Evolutionary conservation across 2,797 vertebrate species (phyloP).

Genomic region (Onychomys arenicola): DNA sequence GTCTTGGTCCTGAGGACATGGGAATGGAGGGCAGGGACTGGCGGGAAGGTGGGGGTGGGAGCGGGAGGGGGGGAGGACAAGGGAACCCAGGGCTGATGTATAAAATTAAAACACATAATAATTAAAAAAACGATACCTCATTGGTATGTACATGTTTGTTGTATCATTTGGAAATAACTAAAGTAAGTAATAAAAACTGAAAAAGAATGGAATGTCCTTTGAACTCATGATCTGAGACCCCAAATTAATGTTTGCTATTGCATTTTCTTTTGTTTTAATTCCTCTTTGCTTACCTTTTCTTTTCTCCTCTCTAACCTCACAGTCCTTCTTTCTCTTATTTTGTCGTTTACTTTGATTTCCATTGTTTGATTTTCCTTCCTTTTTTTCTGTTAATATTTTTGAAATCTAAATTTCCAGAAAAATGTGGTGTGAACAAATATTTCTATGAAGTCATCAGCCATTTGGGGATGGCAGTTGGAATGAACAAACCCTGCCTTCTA

Average conservation of each 20-base stretch:
- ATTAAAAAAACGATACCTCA: no score
- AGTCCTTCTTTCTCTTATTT: background rate
- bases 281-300: background rate
- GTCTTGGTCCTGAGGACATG: no score
- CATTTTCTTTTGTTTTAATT: background rate
- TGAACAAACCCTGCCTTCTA: background rate
- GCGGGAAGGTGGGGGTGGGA: no score
- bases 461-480: background rate
- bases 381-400: background rate
- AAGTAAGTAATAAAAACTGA: background rate
- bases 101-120: no score
- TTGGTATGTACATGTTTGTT: background rate
- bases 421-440: background rate
- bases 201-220: background rate
- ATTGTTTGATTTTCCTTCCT: background rate
- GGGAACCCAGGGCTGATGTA: no score
- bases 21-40: no score
- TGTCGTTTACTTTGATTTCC: background rate
- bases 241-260: background rate
- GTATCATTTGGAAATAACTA: no score
- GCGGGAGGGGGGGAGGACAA: no score
- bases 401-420: background rate
- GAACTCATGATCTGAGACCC: background rate
- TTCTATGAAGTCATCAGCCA: background rate
- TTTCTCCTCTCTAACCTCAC: rapidly evolving